phyloP scores from a whole-genome alignment of 2,113 vertebrate genomes.

The Trogon surrucura region DNA sequence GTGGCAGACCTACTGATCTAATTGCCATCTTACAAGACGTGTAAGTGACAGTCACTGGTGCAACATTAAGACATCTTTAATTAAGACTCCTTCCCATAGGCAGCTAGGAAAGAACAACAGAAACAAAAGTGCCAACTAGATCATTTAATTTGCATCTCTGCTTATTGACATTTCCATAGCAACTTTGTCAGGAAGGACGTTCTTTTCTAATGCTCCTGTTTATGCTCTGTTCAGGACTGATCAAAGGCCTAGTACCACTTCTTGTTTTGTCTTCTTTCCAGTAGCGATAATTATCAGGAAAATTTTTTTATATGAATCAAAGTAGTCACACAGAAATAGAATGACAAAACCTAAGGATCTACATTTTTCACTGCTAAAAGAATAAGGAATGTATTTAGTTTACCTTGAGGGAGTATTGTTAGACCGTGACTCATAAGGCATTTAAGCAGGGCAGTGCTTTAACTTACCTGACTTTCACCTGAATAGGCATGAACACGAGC shows the following conservation, averaged over 20 bases:
- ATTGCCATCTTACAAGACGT: background rate
- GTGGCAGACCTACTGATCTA: background rate
- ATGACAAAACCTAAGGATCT: background rate
- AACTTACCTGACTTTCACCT: constrained; percentile 6
- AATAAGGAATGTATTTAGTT: background rate
- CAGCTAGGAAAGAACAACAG: background rate
- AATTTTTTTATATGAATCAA: background rate
- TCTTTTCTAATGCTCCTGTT: background rate
- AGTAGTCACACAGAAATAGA: background rate
- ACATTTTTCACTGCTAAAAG: background rate
- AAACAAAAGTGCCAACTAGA: background rate
- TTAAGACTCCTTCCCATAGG: background rate
- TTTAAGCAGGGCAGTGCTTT: background rate
- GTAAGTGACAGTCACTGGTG: background rate
- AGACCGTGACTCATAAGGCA: background rate
- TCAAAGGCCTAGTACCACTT: background rate
- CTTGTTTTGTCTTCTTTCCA: background rate
- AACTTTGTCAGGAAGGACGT: background rate
- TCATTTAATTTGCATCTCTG: background rate
- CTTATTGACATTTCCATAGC: constrained; percentile 8
- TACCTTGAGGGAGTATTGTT: background rate
- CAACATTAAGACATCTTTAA: background rate
- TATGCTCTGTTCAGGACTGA: background rate
- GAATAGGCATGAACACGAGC: background rate
- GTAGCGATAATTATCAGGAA: background rate